These are phyloP conservation scores for Microctonus brassicae DNA, from an alignment of 2,888 invertebrate species.

Conservation along the genomic window DNA sequence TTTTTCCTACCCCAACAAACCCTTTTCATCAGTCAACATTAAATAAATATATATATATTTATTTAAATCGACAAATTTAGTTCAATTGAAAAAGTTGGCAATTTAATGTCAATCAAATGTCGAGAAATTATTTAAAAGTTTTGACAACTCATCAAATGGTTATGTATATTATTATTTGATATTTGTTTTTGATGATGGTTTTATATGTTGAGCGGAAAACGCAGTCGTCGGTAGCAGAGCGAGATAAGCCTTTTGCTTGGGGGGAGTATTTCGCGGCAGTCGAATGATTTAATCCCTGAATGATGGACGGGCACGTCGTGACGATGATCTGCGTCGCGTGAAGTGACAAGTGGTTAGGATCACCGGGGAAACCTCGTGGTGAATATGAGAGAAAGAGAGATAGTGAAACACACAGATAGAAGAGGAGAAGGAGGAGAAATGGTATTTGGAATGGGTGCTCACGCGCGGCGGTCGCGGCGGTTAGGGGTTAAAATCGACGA, in stretches of 20 bases:
- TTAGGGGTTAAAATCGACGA: conserved; percentile 27
- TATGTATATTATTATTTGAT: background rate
- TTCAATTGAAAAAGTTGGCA: conserved; percentile 14
- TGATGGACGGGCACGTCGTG: conserved; percentile 67
- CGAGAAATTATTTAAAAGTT: background rate
- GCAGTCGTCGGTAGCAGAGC: conserved; percentile 13
- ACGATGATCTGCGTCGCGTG: conserved; percentile 67
- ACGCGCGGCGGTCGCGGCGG: conserved; percentile 17
- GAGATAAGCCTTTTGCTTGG: conserved; percentile 32
- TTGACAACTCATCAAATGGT: background rate
- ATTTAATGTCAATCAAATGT: conserved; percentile 14
- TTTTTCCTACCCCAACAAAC: background rate
- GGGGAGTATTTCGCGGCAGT: conserved; percentile 53
- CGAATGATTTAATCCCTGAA: conserved; percentile 68
- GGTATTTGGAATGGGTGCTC: conserved; percentile 29
- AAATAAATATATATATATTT: background rate
- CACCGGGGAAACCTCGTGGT: conserved; percentile 58
- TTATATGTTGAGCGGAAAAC: conserved; percentile 11
- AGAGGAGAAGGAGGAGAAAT: conserved; percentile 33
- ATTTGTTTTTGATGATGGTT: background rate
- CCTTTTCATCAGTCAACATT: background rate
- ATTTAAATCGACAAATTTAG: conserved; percentile 6
- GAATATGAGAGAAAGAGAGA: conserved; percentile 36
- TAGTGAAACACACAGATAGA: conserved; percentile 27
- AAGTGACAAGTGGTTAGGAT: conserved; percentile 70